Evolutionary conservation across 2,113 vertebrate genomes (phyloP).

Genomic region (Phylloscopus whistleri): DNA sequence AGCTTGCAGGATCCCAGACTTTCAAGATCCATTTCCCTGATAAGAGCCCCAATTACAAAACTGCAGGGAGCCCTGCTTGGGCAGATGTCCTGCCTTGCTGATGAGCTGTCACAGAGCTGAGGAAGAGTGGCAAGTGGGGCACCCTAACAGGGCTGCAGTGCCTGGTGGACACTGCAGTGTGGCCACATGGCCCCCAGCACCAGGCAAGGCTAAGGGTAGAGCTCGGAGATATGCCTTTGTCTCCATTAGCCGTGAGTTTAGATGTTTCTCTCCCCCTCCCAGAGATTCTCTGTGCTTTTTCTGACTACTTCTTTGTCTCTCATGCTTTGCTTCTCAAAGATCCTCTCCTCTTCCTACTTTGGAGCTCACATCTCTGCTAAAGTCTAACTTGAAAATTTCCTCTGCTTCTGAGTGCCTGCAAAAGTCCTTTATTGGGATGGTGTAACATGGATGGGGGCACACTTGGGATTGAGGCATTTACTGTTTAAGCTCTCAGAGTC

Average conservation of each 20-base stretch:
- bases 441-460: background rate
- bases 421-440: background rate
- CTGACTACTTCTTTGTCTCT: background rate
- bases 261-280: background rate
- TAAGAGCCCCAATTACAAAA: background rate
- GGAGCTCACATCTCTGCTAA: background rate
- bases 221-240: background rate
- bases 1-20: background rate
- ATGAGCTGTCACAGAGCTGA: background rate
- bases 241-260: background rate
- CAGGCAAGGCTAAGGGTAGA: rapidly evolving
- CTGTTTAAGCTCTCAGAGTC: background rate
- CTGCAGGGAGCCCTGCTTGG: background rate
- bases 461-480: background rate
- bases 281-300: background rate
- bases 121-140: background rate
- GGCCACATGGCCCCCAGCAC: background rate
- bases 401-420: background rate
- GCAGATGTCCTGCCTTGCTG: background rate
- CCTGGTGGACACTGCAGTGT: rapidly evolving
- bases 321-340: background rate
- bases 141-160: background rate
- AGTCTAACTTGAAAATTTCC: background rate
- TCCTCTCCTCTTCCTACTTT: background rate
- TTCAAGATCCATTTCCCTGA: background rate